These are phyloP conservation scores for Nemotelus pantherinus DNA, from an alignment of 2,888 invertebrate species.

Conservation along the genomic window DNA sequence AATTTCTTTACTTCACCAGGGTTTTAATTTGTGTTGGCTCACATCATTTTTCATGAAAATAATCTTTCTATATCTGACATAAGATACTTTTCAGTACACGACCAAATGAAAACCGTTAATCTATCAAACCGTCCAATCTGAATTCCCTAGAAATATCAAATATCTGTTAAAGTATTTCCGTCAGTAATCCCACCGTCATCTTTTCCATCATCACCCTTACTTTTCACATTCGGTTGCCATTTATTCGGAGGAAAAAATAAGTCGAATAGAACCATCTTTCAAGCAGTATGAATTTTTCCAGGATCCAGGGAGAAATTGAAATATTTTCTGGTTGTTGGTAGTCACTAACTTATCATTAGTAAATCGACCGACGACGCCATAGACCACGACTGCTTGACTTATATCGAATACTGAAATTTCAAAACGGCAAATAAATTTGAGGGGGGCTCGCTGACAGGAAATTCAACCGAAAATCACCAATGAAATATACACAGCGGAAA, in stretches of 20 bases:
- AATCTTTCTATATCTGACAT: background rate
- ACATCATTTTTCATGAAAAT: background rate
- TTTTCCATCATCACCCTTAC: background rate
- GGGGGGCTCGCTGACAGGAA: background rate
- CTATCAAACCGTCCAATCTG: background rate
- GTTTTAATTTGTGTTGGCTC: background rate
- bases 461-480: background rate
- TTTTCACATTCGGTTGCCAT: background rate
- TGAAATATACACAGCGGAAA: background rate
- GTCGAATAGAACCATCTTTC: too few relatives aligned
- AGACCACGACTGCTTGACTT: background rate
- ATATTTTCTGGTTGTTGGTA: background rate
- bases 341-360: background rate
- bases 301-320: background rate
- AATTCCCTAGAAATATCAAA: background rate
- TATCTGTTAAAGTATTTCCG: background rate
- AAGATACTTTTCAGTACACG: background rate
- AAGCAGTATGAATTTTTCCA: background rate
- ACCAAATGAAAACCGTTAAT: background rate
- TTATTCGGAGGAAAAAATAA: background rate
- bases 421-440: background rate
- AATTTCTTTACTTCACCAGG: too few relatives aligned
- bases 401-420: background rate
- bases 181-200: background rate
- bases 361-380: background rate